phyloP scores from a whole-genome alignment of 2,113 vertebrate species.

The Rhineura floridana region DNA sequence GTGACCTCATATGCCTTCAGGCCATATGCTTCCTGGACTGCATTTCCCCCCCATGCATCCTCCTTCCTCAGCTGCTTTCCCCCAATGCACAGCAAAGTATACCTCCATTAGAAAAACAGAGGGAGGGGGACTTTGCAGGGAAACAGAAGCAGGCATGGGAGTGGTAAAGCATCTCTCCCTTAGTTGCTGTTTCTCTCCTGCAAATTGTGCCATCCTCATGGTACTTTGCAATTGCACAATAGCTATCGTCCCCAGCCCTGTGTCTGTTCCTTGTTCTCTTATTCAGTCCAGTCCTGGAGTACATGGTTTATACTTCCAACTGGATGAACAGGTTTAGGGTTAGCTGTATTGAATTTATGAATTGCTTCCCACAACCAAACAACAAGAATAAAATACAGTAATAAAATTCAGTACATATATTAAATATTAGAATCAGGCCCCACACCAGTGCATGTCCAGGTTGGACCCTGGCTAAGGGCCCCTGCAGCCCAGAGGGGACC shows the following conservation, averaged over 20 bases:
- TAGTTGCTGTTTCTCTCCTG: not conserved
- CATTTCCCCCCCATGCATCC: not conserved
- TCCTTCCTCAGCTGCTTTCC: not conserved
- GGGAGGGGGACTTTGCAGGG: too few species aligned
- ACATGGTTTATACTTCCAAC: too few species aligned
- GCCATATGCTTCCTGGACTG: not conserved
- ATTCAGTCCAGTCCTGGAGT: not conserved
- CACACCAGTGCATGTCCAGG: too few species aligned
- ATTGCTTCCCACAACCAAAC: too few species aligned
- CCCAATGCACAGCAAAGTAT: not conserved
- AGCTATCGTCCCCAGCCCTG: not conserved
- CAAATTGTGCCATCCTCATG: not conserved
- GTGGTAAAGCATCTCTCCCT: not conserved
- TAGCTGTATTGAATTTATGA: too few species aligned
- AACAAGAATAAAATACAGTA: too few species aligned
- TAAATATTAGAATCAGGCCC: too few species aligned
- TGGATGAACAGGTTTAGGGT: too few species aligned
- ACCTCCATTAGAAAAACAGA: not conserved
- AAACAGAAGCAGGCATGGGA: not conserved
- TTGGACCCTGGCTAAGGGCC: too few species aligned
- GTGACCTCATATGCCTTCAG: too few species aligned
- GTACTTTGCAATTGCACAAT: not conserved
- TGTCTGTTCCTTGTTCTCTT: not conserved
- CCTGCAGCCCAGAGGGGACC: too few species aligned
- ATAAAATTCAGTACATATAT: too few species aligned